Conservation (phyloP, 2,113 vertebrate genomes). For the Xenotilapia caudafasciata region DNA sequence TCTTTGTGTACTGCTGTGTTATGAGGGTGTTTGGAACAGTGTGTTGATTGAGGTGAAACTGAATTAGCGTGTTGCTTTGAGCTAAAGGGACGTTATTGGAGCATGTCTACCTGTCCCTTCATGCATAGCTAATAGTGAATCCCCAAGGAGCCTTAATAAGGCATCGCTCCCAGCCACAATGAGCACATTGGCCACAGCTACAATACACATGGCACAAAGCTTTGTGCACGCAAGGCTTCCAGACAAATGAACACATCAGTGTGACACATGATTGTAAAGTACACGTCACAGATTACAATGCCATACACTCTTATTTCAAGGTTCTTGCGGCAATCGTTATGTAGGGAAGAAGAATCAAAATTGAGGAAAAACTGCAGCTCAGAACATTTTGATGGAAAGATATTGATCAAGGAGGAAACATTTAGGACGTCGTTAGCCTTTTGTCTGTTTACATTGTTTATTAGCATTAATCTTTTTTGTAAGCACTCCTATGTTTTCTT, state of each 20-base stretch:
- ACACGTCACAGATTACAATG: background rate
- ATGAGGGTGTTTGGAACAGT: background rate
- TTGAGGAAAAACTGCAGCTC: background rate
- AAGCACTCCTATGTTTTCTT: slow-evolving; percentile 19
- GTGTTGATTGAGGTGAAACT: slow-evolving; percentile 17
- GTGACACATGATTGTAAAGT: background rate
- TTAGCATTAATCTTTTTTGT: slow-evolving; percentile 43
- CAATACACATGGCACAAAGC: slow-evolving; percentile 10
- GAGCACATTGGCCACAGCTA: slow-evolving; percentile 10
- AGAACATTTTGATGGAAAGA: background rate
- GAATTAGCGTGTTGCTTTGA: slow-evolving; percentile 23
- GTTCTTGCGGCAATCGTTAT: background rate
- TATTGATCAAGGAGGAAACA: slow-evolving; percentile 7
- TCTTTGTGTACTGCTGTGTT: background rate
- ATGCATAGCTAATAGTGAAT: slow-evolving; percentile 45
- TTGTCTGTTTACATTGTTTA: slow-evolving; percentile 38
- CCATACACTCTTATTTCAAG: background rate
- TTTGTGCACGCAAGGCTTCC: background rate
- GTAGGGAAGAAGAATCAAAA: background rate
- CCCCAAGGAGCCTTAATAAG: slow-evolving; percentile 32
- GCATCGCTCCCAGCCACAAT: background rate
- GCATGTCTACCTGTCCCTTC: slow-evolving; percentile 40
- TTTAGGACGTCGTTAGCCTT: slow-evolving; percentile 16
- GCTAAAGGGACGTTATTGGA: slow-evolving; percentile 36
- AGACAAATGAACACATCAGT: background rate